Evolutionary conservation across 2,888 invertebrate genomes (phyloP).

Genomic region (Merodon equestris): DNA sequence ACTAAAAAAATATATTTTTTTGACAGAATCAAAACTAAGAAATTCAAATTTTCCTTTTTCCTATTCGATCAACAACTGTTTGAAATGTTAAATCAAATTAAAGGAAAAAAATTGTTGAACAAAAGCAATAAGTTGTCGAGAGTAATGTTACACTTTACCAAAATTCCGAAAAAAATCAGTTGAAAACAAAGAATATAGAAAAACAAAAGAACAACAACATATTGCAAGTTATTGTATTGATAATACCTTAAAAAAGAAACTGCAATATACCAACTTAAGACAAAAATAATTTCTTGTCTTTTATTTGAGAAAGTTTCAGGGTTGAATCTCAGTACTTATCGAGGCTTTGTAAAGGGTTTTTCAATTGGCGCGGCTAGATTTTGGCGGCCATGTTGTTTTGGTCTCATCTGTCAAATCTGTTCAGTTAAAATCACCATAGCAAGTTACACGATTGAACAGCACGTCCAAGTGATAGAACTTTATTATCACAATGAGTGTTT

Average conservation of each 20-base stretch:
- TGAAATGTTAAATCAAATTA: slow-evolving; percentile 16
- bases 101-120: slow-evolving; percentile 33
- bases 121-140: slow-evolving; percentile 34
- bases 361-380: no score
- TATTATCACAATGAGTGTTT: no score
- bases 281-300: slow-evolving; percentile 55
- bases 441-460: no score
- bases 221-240: slow-evolving; percentile 61
- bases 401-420: no score
- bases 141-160: slow-evolving; percentile 60
- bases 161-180: no score
- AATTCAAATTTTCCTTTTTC: slow-evolving; percentile 37
- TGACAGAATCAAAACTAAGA: slow-evolving; percentile 45
- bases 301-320: no score
- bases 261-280: slow-evolving; percentile 67
- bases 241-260: slow-evolving; percentile 41
- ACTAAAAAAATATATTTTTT: slow-evolving; percentile 65
- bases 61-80: slow-evolving; percentile 56
- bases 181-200: slow-evolving; percentile 22
- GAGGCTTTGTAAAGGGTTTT: no score
- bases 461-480: no score
- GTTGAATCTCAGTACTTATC: no score
- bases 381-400: no score
- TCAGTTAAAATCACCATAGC: no score
- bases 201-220: slow-evolving; percentile 44